Conservation (phyloP, 2,113 vertebrate genomes). For the Zosterops lateralis region DNA sequence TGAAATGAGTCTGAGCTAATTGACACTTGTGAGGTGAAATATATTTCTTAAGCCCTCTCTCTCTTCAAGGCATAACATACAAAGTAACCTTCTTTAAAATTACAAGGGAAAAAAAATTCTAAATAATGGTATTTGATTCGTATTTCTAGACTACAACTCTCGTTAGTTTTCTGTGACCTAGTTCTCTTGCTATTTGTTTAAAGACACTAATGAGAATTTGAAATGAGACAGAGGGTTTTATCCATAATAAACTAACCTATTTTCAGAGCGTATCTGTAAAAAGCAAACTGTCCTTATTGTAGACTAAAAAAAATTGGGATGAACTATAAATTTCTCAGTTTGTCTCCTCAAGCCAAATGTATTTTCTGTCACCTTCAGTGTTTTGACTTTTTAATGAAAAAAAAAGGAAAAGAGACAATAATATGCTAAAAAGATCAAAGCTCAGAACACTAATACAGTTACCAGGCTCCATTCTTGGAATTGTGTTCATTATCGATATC, state of each 20-base stretch:
- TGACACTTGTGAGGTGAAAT: not conserved
- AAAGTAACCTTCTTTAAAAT: not conserved
- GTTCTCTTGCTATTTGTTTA: slow-evolving; percentile 1
- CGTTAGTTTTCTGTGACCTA: not conserved
- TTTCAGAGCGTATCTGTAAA: not conserved
- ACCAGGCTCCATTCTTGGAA: not conserved
- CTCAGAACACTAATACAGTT: not conserved
- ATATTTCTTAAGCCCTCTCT: not conserved
- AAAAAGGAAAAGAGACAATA: not conserved
- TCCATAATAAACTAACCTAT: not conserved
- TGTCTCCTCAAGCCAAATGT: not conserved
- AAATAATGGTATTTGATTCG: not conserved
- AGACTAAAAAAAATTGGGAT: not conserved
- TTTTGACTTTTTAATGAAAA: not conserved
- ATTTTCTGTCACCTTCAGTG: not conserved
- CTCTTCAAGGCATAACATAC: not conserved
- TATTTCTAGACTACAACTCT: not conserved
- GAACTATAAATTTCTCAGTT: not conserved
- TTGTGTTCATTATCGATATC: not conserved
- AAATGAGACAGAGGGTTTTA: not conserved
- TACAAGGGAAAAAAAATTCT: not conserved
- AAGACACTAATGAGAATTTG: slow-evolving; percentile 8
- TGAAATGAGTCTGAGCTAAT: not conserved
- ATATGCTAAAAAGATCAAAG: not conserved
- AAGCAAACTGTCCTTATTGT: not conserved